Base-by-base conservation (phyloP, 1,140 invertebrate genomes). In the Pseudomyrmex dendroicus region DNA sequence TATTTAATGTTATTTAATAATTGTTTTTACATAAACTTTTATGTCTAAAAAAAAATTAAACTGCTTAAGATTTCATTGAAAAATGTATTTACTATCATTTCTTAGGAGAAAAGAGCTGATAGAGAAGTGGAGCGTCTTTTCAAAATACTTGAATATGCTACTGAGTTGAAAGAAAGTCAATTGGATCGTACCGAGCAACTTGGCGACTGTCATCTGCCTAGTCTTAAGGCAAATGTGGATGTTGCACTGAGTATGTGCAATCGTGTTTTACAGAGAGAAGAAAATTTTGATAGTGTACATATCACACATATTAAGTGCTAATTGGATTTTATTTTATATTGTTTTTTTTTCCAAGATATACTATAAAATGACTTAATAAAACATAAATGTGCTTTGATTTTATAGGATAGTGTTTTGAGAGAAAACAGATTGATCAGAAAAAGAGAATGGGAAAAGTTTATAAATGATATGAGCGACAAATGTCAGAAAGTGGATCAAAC, bases 101-200 rank as follows among this genome's bases (percentile, higher is more conserved):
- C 95, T 73, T 82, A 97, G 97, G 96, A 96, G 90, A 97, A 96
- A 91, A 93, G 97, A 86, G 95, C 95, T 57, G 97, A 98, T 87
- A 94, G 96, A 86, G 97, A 98, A 95, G 96, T 98, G 4, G 96
- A 97, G 91, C 95, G 96, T 85, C 94, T 98, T 70, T 98, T 98
- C 92, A 95, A 95, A 88, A 96, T 97, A 61, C 94, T 98, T 35
- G 97, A 98, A 93, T 96, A 96, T 84, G 95, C 97, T 17, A 97
- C 97, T 13, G 97, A 98, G 87, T 95, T 98, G 1, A 96, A 96
- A 91, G 96, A 97, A 85, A 96, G 94, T 82, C 95, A 97, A 92
- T 94, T 96, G 25, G 96, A 96, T 63, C 95, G 95, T 86, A 94
- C 96, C 0, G 94, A 95, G 72, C 95, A 95, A 87, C 92, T 95